Conservation (phyloP, 1,140 invertebrate genomes). For the Nomia melanderi region DNA sequence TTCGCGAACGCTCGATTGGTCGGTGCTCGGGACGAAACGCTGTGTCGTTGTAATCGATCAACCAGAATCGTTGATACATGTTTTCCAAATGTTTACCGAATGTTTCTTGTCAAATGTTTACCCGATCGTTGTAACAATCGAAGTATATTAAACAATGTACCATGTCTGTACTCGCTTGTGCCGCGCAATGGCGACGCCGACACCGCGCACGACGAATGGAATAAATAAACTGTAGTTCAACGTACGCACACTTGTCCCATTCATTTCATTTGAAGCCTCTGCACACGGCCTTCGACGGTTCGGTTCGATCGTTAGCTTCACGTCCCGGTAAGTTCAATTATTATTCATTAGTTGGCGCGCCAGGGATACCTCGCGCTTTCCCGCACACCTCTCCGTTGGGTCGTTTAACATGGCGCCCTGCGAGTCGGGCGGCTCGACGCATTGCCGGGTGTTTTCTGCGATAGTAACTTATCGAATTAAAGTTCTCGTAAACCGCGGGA, state of each 20-base stretch:
- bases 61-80: background rate
- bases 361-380: background rate
- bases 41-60: too few species aligned
- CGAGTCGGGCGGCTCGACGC: background rate
- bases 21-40: too few species aligned
- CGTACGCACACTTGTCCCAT: conserved; percentile 14
- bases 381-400: background rate
- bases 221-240: conserved; percentile 37
- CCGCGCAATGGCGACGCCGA: background rate
- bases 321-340: conserved; percentile 18
- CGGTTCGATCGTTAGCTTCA: background rate
- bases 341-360: conserved; percentile 10
- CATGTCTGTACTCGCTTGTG: too few species aligned
- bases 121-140: conserved; percentile 19
- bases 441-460: too few species aligned
- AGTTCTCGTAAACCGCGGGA: too few species aligned
- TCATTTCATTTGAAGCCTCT: conserved; percentile 22
- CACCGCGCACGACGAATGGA: background rate
- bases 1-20: too few species aligned
- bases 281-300: too few species aligned
- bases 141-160: too few species aligned
- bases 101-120: background rate
- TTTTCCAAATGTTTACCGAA: background rate
- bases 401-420: conserved; percentile 15
- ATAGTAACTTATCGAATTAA: too few species aligned